Base-by-base conservation (phyloP, 2,888 invertebrate species). In the Amiota minor region DNA sequence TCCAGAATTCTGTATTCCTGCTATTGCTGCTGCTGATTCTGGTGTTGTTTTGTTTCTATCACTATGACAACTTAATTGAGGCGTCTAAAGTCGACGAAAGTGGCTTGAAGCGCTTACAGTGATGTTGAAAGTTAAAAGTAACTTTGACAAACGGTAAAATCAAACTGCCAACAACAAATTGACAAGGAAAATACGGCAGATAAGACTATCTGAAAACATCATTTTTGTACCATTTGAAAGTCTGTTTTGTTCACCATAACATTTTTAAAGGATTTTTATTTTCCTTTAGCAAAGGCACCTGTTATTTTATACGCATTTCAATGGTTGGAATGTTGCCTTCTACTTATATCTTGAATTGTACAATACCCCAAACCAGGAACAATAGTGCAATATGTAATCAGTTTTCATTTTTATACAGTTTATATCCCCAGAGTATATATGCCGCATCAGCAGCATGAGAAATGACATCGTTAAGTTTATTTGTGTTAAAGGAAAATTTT, bases 141-240 rank as follows among this genome's bases (percentile, higher is more conserved):
- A 35, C 23, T 62, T 23, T 9, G 14, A 35, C 1, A 62, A 62
- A 23, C 45, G 35, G 55, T 12, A 50, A 50, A 55, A 35, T 55
- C 14, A 68, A 71, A 55, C 59, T 61, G 68, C 61, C 71, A 62
- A 45, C 71, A 23, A 45, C 12, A 73, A 67, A 62, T 49, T 23
- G 56, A 70, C 70, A 70, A 69, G 20, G 46, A 68, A 68, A 49
- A 18, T 18, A 12, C 6, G 46, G 12, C 62, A 62, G n/a, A n/a
- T n/a, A n/a, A n/a, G n/a, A 35, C 35, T 62, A 62, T 45, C 14
- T 10, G 12, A n/a, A 12, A 55, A 55, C 10, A 9, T 16, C n/a
- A 8, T 14, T 55, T 1, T 18, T 55, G 8, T 14, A 20, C 20
- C 59, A 59, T 10, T 16, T 12, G n/a, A 20, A 20, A 20, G 18